Conservation (phyloP, 2,888 invertebrate species). For the Drosophila mimica region DNA sequence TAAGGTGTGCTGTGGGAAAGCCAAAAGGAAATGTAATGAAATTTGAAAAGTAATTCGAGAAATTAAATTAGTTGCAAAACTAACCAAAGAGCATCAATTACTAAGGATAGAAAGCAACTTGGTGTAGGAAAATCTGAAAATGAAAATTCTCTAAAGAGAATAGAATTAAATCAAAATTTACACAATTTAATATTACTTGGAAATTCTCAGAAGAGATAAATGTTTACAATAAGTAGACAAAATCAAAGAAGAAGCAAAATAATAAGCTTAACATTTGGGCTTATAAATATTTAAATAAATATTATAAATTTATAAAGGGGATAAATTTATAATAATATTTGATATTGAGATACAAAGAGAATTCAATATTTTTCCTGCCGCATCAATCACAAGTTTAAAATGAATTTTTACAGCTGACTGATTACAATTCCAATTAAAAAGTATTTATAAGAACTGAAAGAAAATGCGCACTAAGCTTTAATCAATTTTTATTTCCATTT, state of each 20-base stretch:
- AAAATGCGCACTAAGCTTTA: slow-evolving; percentile 7
- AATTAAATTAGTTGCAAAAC: not conserved
- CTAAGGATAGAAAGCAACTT: not conserved
- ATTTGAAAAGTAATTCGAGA: not conserved
- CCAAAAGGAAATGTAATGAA: not conserved
- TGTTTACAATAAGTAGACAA: too few species aligned
- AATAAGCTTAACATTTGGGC: too few species aligned
- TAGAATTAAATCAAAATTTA: too few species aligned
- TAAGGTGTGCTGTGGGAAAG: slow-evolving; percentile 7
- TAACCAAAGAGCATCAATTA: not conserved
- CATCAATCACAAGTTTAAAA: not conserved
- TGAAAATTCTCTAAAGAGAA: too few species aligned
- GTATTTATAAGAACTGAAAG: not conserved
- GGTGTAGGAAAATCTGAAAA: too few species aligned
- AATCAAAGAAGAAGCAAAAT: too few species aligned
- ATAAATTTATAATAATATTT: not conserved
- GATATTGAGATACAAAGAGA: not conserved
- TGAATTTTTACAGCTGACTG: not conserved
- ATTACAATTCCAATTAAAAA: not conserved
- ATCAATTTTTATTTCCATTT: not conserved
- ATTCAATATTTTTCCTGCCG: not conserved
- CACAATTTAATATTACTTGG: too few species aligned
- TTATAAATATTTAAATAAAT: not conserved
- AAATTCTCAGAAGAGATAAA: not conserved
- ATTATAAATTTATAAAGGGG: not conserved